Evolutionary conservation across 2,113 vertebrate genomes (phyloP).

Genomic region (Sceloporus undulatus): DNA sequence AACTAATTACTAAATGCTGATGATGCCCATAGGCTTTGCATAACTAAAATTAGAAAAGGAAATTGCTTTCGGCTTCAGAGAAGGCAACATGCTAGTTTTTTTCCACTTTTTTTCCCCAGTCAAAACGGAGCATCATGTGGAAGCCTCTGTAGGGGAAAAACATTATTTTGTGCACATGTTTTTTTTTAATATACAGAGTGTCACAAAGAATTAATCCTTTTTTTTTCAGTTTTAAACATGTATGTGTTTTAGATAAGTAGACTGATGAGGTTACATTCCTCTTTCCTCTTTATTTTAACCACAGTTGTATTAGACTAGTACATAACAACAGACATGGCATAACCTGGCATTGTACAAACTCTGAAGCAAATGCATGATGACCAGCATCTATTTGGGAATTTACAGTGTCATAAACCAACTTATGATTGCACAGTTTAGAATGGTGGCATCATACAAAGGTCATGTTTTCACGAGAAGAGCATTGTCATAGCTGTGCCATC

Average conservation of each 20-base stretch:
- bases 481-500: no score
- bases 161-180: constrained; percentile 75
- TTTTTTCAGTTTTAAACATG: constrained; percentile 60
- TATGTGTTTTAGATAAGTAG: constrained; percentile 56
- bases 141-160: constrained; percentile 78
- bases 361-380: background rate
- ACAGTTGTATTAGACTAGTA: background rate
- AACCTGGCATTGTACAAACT: background rate
- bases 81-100: constrained; percentile 86
- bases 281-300: background rate
- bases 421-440: no score
- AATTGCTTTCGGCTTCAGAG: constrained; percentile 98
- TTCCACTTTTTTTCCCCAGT: constrained; percentile 81
- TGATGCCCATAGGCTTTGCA: constrained; percentile 99
- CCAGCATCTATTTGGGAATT: no score
- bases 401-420: no score
- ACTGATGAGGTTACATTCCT: constrained; percentile 60
- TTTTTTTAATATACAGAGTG: constrained; percentile 68
- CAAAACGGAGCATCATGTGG: constrained; percentile 82
- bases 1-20: constrained; percentile 99
- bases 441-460: no score
- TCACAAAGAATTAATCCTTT: constrained; percentile 67
- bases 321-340: background rate
- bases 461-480: no score
- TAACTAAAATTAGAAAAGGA: constrained; percentile 99